Evolutionary conservation across 2,113 vertebrate species (phyloP), one percentile per base, ranked within the genome.

Genomic region (Australoheros scitulus): DNA sequence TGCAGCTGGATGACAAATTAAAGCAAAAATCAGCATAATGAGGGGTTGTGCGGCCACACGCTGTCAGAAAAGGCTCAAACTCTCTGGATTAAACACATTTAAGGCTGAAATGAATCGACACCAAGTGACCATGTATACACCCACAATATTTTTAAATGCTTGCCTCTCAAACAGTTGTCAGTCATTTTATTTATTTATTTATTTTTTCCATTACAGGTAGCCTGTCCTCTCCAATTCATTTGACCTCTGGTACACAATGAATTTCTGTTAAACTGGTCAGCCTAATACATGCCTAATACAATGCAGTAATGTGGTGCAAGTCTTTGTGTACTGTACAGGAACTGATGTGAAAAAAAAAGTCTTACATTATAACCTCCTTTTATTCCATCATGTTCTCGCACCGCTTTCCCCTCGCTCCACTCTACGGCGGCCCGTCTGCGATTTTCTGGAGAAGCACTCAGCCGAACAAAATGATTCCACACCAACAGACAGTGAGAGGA

Each of bases 381-480:
- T 77, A 82, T 86, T 92, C 63, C 56, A 70, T 86, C 81, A 80
- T 65, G 57, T 72, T 86, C 61, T n/a, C 6, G 34, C 70, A 10
- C 61, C 43, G 29, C 72, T 81, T 77, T 81, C 68, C 70, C 80
- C 78, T 86, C 29, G 38, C 80, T 91, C 79, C 83, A 82, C 87
- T 87, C 81, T 24, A 64, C 18, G 92, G 78, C 18, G 92, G 78
- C 60, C 76, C 8, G 81, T 75, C 83, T 86, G 88, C 61, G 81
- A 92, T 92, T 90, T 93, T 90, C 81, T 92, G 83, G 78, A 88
- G 85, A 92, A 80, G 86, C 91, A 89, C 91, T 95, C 88, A 94
- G 87, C 87, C 38, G 74, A 87, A 90, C 82, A 85, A 93, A 95
- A 93, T 91, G 87, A 93, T 94, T 93, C 87, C 90, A 88, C 88